Evolutionary conservation across 2,888 invertebrate species (phyloP).

Genomic region (Synanthedon vespiformis): DNA sequence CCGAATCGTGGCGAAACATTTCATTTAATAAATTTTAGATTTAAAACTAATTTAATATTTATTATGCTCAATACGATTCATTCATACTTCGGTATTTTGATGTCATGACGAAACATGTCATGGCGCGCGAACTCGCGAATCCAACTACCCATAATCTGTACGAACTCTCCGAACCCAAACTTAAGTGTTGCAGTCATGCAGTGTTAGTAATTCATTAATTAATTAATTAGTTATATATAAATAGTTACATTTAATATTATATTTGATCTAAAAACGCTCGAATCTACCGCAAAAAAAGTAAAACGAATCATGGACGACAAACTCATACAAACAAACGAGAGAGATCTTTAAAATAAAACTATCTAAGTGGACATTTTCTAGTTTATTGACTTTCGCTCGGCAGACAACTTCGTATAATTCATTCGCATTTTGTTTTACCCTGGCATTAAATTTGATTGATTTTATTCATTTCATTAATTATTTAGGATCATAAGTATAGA

Average conservation of each 20-base stretch:
- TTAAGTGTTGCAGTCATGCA: neutral
- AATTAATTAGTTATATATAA: neutral
- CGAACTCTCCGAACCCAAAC: too few species aligned
- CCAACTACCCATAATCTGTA: too few species aligned
- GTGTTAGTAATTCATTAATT: neutral
- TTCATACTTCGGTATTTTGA: too few species aligned
- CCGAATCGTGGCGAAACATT: too few species aligned
- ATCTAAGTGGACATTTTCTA: conserved; percentile 30
- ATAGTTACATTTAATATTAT: neutral
- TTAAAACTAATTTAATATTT: too few species aligned
- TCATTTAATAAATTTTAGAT: too few species aligned
- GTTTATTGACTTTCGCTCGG: neutral
- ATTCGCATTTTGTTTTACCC: too few species aligned
- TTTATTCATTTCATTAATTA: neutral
- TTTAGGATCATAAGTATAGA: too few species aligned
- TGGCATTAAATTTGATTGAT: neutral
- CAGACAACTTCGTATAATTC: neutral
- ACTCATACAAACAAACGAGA: conserved; percentile 14
- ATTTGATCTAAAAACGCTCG: neutral
- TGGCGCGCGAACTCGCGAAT: too few species aligned
- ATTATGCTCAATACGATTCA: too few species aligned
- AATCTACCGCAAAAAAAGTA: neutral
- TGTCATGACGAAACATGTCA: too few species aligned
- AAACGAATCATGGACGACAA: neutral
- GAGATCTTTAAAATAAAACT: conserved; percentile 51